These are phyloP conservation scores for Coregonus suidteri DNA, from an alignment of 2,797 vertebrate genomes.

Conservation along the genomic window DNA sequence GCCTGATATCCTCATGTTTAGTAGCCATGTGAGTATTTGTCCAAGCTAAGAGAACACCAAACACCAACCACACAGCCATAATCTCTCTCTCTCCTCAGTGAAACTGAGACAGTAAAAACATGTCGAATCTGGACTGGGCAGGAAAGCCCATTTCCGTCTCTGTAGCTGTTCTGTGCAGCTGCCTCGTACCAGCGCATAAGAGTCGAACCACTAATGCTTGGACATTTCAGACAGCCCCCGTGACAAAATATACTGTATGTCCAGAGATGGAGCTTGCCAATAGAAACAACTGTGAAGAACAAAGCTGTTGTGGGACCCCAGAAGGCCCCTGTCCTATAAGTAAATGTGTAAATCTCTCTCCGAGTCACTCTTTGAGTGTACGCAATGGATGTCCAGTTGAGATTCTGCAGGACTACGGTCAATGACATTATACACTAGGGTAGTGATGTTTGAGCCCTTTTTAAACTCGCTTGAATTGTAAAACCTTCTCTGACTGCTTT, in stretches of 20 bases:
- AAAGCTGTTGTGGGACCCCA: neutral
- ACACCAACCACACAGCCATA: neutral
- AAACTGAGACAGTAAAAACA: neutral
- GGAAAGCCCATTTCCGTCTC: neutral
- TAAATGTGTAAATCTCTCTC: neutral
- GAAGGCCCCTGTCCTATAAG: neutral
- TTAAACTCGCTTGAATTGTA: neutral
- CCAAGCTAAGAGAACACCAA: neutral
- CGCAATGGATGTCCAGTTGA: neutral
- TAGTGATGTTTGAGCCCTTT: neutral
- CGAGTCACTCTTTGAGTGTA: neutral
- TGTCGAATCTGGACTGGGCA: neutral
- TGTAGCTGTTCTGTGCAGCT: neutral
- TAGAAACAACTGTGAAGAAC: neutral
- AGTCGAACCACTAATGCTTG: conserved; percentile 38
- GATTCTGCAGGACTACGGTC: neutral
- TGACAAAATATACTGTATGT: conserved; percentile 26
- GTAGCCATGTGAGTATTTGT: neutral
- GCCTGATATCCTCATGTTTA: neutral
- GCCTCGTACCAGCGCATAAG: conserved; percentile 18
- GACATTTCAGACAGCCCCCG: conserved; percentile 27
- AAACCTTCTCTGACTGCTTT: neutral
- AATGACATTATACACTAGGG: neutral
- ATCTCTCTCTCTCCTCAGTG: neutral
- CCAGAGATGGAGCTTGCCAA: conserved; percentile 22